These are phyloP conservation scores for Hypena proboscidalis DNA, from an alignment of 2,888 invertebrate species.

Conservation along the genomic window DNA sequence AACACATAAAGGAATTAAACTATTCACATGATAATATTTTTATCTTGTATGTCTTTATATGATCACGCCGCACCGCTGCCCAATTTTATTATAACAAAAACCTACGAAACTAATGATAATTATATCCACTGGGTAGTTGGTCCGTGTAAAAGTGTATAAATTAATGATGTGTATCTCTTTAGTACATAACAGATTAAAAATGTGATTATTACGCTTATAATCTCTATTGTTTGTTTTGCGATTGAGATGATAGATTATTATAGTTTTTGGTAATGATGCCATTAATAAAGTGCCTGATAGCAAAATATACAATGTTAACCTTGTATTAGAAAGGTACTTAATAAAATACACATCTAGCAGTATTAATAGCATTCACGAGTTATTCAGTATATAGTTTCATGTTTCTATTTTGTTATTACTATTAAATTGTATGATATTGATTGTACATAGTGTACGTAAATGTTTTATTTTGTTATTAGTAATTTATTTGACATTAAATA, in stretches of 20 bases:
- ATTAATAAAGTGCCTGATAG: constrained; percentile 33
- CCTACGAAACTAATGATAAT: too few species aligned
- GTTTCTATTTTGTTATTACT: constrained; percentile 28
- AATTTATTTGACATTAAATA: constrained; percentile 41
- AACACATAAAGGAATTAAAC: too few species aligned
- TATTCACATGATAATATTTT: too few species aligned
- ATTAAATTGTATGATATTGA: constrained; percentile 25
- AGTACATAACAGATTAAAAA: too few species aligned
- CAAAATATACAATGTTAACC: constrained; percentile 13
- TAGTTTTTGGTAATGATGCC: constrained; percentile 9
- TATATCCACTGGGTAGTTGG: too few species aligned
- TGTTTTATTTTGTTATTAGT: constrained; percentile 48
- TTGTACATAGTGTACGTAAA: constrained; percentile 26
- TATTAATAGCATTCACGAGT: constrained; percentile 37
- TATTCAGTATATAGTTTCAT: constrained; percentile 24
- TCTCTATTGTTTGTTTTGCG: constrained; percentile 9
- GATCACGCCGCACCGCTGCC: too few species aligned
- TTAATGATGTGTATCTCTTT: too few species aligned
- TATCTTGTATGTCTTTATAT: too few species aligned
- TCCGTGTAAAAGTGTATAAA: too few species aligned
- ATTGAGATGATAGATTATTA: constrained; percentile 20
- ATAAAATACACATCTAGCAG: constrained; percentile 26
- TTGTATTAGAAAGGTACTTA: constrained; percentile 10
- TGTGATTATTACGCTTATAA: background rate
- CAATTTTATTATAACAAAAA: too few species aligned